Conservation (phyloP, 2,113 vertebrate genomes). For the Coptodon bakossiorum region DNA sequence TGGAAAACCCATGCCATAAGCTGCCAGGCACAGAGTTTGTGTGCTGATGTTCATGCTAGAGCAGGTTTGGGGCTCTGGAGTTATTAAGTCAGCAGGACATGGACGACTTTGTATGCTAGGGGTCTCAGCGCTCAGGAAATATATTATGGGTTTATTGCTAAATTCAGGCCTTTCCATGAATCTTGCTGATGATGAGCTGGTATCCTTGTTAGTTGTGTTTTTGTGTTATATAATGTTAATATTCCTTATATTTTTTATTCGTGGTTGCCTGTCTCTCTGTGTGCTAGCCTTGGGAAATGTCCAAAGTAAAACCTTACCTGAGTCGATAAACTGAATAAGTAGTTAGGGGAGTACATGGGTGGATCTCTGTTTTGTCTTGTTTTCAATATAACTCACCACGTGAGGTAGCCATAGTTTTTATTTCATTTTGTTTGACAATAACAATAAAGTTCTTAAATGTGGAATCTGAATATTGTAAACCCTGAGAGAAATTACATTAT, state of each 20-base stretch:
- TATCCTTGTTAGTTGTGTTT: not conserved
- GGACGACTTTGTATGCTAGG: not conserved
- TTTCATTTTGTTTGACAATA: not conserved
- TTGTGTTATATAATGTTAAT: not conserved
- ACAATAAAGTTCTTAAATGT: not conserved
- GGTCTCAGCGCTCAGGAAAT: not conserved
- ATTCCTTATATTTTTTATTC: not conserved
- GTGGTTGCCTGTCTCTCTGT: not conserved
- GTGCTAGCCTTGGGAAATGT: not conserved
- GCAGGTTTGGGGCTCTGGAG: not conserved
- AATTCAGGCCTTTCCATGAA: not conserved
- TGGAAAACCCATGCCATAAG: not conserved
- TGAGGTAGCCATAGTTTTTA: not conserved
- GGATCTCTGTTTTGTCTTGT: not conserved
- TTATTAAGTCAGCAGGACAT: not conserved
- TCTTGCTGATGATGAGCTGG: not conserved
- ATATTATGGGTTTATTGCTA: not conserved
- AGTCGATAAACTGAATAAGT: not conserved
- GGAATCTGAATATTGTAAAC: not conserved
- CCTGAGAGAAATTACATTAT: not conserved
- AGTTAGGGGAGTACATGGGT: not conserved
- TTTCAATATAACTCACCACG: not conserved
- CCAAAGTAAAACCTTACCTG: not conserved
- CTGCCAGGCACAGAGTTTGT: not conserved
- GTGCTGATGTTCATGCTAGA: not conserved